Percentiles rank a stretch among this genome's conserved stretches.
Evolutionary conservation across 2,888 invertebrate genomes (phyloP).

Genomic region (Osedax fenrisi): DNA sequence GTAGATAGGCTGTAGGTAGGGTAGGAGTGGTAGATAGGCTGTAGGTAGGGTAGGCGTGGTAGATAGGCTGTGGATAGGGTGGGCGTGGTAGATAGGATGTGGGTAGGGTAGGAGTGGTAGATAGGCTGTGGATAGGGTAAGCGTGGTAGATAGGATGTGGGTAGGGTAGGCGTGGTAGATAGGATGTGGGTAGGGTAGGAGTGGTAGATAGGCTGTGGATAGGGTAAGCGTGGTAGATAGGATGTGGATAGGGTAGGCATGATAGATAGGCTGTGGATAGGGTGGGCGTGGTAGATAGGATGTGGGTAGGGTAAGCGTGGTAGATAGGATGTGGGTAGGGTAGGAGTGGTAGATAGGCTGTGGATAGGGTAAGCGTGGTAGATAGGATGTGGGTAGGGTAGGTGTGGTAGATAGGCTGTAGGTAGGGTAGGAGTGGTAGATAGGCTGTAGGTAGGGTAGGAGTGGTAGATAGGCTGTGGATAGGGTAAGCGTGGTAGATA

Average conservation of each 20-base stretch:
- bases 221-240: background rate
- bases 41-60: background rate
- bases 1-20: background rate
- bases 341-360: background rate
- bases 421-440: too few species aligned
- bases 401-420: too few species aligned
- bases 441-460: too few species aligned
- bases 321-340: background rate
- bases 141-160: background rate
- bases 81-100: background rate
- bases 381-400: background rate
- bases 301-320: background rate
- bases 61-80: background rate
- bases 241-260: background rate
- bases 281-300: background rate
- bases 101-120: background rate
- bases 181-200: background rate
- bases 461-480: too few species aligned
- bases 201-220: background rate
- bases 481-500: too few species aligned
- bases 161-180: background rate
- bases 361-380: background rate
- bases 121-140: background rate
- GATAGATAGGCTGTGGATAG: background rate
- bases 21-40: background rate